A percentile compares a stretch with the other conserved stretches of the same genome.
Evolutionary conservation across 2,888 invertebrate species (phyloP).

Genomic region (Lysandra coridon): DNA sequence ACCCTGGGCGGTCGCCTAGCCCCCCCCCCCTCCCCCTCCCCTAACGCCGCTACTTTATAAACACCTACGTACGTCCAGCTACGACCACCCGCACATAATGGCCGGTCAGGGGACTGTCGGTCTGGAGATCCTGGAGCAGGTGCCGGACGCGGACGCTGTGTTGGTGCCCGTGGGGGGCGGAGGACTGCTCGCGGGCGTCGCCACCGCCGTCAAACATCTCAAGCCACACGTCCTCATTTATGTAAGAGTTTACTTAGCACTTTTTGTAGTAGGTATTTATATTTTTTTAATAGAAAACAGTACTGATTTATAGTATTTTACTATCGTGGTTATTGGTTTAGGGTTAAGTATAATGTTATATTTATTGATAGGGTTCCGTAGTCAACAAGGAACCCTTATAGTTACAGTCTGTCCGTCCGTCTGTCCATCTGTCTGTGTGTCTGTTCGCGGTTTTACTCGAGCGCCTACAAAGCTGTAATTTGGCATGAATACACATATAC

Average conservation of each 20-base stretch:
- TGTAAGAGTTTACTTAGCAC: conserved; percentile 73
- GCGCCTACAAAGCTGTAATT: no score
- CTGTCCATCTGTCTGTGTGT: no score
- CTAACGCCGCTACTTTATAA: no score
- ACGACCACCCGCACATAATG: conserved; percentile 97
- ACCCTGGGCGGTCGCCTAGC: no score
- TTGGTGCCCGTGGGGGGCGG: conserved; percentile 97
- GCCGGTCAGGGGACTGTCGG: conserved; percentile 97
- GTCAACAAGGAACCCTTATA: no score
- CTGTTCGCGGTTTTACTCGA: no score
- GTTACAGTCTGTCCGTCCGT: no score
- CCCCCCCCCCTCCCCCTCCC: no score
- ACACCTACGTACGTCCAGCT: conserved; percentile 73
- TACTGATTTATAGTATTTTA: not conserved
- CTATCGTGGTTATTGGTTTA: not conserved
- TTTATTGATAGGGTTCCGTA: no score
- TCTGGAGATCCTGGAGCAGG: conserved; percentile 94
- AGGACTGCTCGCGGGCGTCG: conserved; percentile 94
- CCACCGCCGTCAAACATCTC: conserved; percentile 92
- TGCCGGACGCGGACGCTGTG: conserved; percentile 92
- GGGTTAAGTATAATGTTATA: no score
- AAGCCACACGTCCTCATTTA: conserved; percentile 91
- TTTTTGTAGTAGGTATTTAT: not conserved
- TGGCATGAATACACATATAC: no score
- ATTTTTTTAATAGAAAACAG: not conserved